Evolutionary conservation across 2,888 invertebrate species (phyloP).

Genomic region (Drosophila koepferae): DNA sequence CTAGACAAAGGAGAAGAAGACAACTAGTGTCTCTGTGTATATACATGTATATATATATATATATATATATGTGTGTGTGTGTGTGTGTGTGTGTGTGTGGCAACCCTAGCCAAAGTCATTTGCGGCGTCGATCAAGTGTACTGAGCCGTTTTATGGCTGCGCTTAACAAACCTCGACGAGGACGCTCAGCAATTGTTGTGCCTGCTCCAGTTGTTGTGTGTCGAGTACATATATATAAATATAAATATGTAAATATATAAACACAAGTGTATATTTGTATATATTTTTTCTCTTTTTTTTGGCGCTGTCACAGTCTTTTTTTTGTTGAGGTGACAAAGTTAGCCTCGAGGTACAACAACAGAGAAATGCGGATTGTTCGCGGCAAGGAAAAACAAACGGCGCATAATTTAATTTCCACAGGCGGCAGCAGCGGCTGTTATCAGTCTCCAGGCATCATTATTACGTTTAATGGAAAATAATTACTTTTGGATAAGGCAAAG

Average conservation of each 20-base stretch:
- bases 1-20: slow-evolving; percentile 1
- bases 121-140: slow-evolving; percentile 79
- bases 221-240: slow-evolving; percentile 4
- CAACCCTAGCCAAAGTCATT: slow-evolving; percentile 73
- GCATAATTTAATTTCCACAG: slow-evolving; percentile 72
- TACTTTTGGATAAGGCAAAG: slow-evolving; percentile 81
- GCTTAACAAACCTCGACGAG: slow-evolving; percentile 76
- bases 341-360: slow-evolving; percentile 42
- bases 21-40: not conserved
- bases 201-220: slow-evolving; percentile 7
- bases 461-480: slow-evolving; percentile 81
- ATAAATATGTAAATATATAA: not conserved
- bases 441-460: slow-evolving; percentile 74
- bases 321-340: slow-evolving; percentile 59
- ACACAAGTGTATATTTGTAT: not conserved
- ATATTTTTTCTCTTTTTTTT: not conserved
- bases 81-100: slow-evolving; percentile 2
- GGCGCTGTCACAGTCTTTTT: slow-evolving; percentile 48
- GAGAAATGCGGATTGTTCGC: slow-evolving; percentile 37
- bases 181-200: slow-evolving; percentile 49
- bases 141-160: slow-evolving; percentile 79
- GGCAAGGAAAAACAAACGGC: slow-evolving; percentile 58
- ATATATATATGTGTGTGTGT: too few relatives aligned
- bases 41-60: too few relatives aligned
- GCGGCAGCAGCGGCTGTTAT: slow-evolving; percentile 59